Percentiles rank a stretch among this genome's conserved stretches.
Conservation (phyloP, 2,797 vertebrate genomes). For the Sebastes baramenuke region DNA sequence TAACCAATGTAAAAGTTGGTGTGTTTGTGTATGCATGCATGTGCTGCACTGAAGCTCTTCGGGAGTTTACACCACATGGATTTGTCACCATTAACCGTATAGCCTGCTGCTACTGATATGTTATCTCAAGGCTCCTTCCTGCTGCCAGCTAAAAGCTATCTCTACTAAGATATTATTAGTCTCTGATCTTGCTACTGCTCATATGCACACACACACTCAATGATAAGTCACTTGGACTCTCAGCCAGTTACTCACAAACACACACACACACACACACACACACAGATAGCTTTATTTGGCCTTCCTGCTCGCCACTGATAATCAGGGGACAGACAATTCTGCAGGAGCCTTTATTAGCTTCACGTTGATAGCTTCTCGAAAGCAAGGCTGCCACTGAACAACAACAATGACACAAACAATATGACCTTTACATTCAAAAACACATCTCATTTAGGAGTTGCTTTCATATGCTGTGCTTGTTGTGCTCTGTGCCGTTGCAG, state of each 20-base stretch:
- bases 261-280: constrained; percentile 1
- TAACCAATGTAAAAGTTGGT: not conserved
- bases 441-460: constrained; percentile 23
- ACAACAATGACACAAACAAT: constrained; percentile 28
- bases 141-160: constrained; percentile 28
- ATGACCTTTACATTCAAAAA: constrained; percentile 33
- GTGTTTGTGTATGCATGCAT: not conserved
- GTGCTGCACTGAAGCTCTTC: not conserved
- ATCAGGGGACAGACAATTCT: constrained; percentile 43
- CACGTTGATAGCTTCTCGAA: constrained; percentile 1
- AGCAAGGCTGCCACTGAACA: constrained; percentile 1
- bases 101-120: constrained; percentile 8
- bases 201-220: not conserved
- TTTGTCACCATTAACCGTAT: constrained; percentile 8
- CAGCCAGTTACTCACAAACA: not conserved
- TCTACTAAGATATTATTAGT: constrained; percentile 26
- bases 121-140: constrained; percentile 45
- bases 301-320: constrained; percentile 29
- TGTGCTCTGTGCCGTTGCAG: not conserved
- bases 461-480: not conserved
- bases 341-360: constrained; percentile 47
- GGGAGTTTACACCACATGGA: not conserved
- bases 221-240: constrained; percentile 31
- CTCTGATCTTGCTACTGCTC: constrained; percentile 10
- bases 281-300: constrained; percentile 39